phyloP scores from a whole-genome alignment of 1,140 invertebrate genomes.

The Ceratina australensis region DNA sequence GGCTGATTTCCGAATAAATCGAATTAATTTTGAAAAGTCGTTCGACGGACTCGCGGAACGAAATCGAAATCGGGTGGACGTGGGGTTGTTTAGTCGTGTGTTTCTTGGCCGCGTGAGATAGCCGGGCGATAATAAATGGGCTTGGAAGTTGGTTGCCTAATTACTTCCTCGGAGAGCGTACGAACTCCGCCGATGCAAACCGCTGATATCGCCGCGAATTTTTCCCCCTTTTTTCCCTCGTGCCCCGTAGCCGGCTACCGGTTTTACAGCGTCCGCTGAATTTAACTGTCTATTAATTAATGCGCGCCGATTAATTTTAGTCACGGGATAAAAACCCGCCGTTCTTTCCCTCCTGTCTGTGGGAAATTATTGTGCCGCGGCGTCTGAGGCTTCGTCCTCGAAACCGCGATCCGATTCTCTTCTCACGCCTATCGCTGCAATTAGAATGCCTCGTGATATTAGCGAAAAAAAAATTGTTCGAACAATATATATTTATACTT shows the following conservation, averaged over 20 bases:
- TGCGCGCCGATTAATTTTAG: conserved; percentile 33
- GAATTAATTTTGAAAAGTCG: not conserved
- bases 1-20: too few species aligned
- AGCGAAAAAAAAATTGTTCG: too few species aligned
- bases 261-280: conserved; percentile 52
- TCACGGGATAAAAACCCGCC: conserved; percentile 22
- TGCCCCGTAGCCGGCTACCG: conserved; percentile 4
- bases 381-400: conserved; percentile 2
- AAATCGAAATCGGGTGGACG: conserved; percentile 51
- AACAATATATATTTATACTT: too few species aligned
- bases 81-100: conserved; percentile 21
- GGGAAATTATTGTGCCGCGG: conserved; percentile 25
- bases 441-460: too few species aligned
- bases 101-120: conserved; percentile 51
- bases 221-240: conserved; percentile 31
- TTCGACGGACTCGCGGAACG: conserved; percentile 31
- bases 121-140: conserved; percentile 64
- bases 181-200: conserved; percentile 49
- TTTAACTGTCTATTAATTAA: conserved; percentile 54
- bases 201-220: conserved; percentile 46
- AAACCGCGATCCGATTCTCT: not conserved
- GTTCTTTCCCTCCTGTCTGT: not conserved
- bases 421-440: too few species aligned
- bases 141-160: conserved; percentile 63
- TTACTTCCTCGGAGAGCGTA: conserved; percentile 63